phyloP scores from a whole-genome alignment of 2,113 vertebrate genomes.

The Oceanodroma tethys region DNA sequence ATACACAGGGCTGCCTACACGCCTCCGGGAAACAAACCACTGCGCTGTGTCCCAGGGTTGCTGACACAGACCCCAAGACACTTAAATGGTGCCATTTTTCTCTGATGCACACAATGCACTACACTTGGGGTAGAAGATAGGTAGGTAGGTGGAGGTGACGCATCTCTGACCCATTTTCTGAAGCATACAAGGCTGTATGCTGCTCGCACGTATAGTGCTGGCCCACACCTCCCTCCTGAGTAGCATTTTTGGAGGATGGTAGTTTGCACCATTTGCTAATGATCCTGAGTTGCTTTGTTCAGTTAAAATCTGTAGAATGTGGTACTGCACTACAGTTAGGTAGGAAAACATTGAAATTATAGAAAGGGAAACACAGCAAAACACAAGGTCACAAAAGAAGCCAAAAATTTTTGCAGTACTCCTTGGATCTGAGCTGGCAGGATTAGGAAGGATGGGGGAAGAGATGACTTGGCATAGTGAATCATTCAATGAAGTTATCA shows the following conservation, averaged over 20 bases:
- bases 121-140: no score
- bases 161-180: neutral
- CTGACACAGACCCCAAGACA: neutral
- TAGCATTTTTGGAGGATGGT: neutral
- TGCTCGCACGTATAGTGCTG: neutral
- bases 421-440: neutral
- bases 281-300: neutral
- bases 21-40: neutral
- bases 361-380: neutral
- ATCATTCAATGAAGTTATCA: neutral
- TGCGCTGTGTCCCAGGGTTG: neutral
- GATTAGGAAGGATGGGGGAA: neutral
- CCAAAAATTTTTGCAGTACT: neutral
- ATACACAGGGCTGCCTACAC: accelerated
- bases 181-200: neutral
- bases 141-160: neutral
- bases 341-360: neutral
- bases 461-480: neutral
- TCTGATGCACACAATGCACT: neutral
- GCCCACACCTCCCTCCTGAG: neutral
- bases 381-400: neutral
- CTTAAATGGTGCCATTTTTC: neutral
- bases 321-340: neutral
- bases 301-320: neutral
- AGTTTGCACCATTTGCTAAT: neutral